Evolutionary conservation across 2,797 vertebrate genomes (phyloP).

Genomic region (Molossus alvarezi): DNA sequence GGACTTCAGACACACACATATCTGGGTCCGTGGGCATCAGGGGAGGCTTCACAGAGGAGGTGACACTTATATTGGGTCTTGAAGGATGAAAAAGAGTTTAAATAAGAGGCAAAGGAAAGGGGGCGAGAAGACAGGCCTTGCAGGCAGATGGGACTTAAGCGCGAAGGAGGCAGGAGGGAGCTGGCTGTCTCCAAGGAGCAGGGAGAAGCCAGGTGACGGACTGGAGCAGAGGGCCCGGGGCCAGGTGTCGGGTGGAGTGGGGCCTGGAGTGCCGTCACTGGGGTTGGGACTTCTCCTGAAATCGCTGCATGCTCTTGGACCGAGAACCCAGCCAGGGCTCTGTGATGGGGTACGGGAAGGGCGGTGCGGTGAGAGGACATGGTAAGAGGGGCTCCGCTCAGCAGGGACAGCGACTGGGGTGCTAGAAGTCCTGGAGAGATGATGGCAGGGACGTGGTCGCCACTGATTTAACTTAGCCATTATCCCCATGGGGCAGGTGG

Average conservation of each 20-base stretch:
- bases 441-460: not conserved
- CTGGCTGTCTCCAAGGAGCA: not conserved
- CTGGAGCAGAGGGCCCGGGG: not conserved
- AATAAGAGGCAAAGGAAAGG: not conserved
- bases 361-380: not conserved
- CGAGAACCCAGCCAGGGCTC: not conserved
- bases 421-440: not conserved
- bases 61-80: not conserved
- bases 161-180: not conserved
- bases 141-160: not conserved
- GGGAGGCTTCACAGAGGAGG: conserved; percentile 52
- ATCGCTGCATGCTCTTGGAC: not conserved
- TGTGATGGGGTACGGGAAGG: rapidly evolving
- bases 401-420: not conserved
- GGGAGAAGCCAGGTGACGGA: not conserved
- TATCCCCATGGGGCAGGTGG: not conserved
- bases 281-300: not conserved
- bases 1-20: not conserved
- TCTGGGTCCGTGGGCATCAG: not conserved
- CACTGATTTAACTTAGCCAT: not conserved
- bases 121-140: not conserved
- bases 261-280: not conserved
- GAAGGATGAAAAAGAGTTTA: conserved; percentile 9
- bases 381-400: not conserved
- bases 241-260: rapidly evolving